These are phyloP conservation scores for Carapus acus DNA, from an alignment of 2,797 vertebrate genomes.

Conservation along the genomic window DNA sequence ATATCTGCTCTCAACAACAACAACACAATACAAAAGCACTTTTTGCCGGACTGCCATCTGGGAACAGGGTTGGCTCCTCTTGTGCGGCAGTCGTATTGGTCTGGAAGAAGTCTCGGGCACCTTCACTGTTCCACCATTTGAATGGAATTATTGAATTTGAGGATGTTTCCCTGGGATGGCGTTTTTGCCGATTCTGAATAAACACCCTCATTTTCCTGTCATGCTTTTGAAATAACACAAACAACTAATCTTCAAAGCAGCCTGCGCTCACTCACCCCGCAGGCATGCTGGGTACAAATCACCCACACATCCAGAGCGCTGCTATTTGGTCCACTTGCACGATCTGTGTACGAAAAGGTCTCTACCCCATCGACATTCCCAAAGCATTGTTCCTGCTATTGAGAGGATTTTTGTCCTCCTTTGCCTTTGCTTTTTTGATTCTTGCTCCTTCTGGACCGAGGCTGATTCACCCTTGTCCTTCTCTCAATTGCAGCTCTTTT, in stretches of 20 bases:
- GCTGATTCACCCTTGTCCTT: constrained; percentile 54
- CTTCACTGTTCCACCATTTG: constrained; percentile 44
- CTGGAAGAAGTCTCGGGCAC: constrained; percentile 45
- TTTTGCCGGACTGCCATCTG: constrained; percentile 39
- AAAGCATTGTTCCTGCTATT: constrained; percentile 52
- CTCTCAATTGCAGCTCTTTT: constrained; percentile 48
- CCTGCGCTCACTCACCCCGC: constrained; percentile 52
- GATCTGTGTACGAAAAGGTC: constrained; percentile 54
- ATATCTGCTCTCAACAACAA: constrained; percentile 47
- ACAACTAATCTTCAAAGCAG: constrained; percentile 70
- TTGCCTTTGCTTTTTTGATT: constrained; percentile 45
- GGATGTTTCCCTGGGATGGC: constrained; percentile 51
- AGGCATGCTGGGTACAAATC: constrained; percentile 61
- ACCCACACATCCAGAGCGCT: constrained; percentile 63
- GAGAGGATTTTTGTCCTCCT: constrained; percentile 37
- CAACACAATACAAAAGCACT: constrained; percentile 52
- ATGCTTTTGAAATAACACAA: constrained; percentile 62
- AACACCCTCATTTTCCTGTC: constrained; percentile 35
- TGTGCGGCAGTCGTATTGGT: constrained; percentile 48
- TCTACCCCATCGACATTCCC: constrained; percentile 71
- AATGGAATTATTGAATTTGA: constrained; percentile 57
- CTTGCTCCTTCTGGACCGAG: constrained; percentile 51
- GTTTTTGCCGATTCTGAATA: constrained; percentile 50
- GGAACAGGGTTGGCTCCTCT: constrained; percentile 45
- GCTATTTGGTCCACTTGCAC: constrained; percentile 56